A percentile compares a stretch with the other conserved stretches of the same genome.
Conservation (phyloP, 2,113 vertebrate genomes). For the Sciurus niger region DNA sequence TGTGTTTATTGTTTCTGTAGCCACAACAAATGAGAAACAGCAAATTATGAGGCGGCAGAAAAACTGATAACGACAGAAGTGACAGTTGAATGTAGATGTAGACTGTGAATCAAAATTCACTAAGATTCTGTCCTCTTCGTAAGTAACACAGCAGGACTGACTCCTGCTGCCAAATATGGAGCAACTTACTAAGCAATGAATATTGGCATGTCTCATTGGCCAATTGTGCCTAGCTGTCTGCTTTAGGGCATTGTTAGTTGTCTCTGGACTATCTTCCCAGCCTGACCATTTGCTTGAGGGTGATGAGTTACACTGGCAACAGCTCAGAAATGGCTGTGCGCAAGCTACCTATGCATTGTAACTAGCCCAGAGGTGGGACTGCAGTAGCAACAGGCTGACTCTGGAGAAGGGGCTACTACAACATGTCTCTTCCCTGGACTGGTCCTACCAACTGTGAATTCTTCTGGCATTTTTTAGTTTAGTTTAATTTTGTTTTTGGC, state of each 20-base stretch:
- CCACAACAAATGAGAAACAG: constrained; percentile 53
- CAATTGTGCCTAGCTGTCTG: background rate
- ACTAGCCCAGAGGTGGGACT: background rate
- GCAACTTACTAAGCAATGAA: constrained; percentile 29
- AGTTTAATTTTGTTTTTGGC: background rate
- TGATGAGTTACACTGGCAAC: background rate
- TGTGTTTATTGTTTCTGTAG: constrained; percentile 53
- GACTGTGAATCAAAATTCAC: constrained; percentile 17
- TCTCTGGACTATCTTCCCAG: constrained; percentile 6
- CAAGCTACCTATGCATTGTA: background rate
- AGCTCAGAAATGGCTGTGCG: background rate
- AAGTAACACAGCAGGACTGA: background rate
- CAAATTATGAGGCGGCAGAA: constrained; percentile 59
- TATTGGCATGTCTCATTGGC: background rate
- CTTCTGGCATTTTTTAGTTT: background rate
- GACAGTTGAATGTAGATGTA: background rate
- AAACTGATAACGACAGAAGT: constrained; percentile 6
- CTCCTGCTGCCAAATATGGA: background rate
- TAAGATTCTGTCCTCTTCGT: constrained; percentile 14
- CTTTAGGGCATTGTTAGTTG: background rate
- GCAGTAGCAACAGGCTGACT: background rate
- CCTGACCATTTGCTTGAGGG: constrained; percentile 7
- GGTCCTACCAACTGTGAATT: background rate
- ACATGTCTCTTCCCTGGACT: background rate
- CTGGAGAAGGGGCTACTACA: background rate